Evolutionary conservation across 2,113 vertebrate genomes (phyloP).

Genomic region (Varanus salvator): DNA sequence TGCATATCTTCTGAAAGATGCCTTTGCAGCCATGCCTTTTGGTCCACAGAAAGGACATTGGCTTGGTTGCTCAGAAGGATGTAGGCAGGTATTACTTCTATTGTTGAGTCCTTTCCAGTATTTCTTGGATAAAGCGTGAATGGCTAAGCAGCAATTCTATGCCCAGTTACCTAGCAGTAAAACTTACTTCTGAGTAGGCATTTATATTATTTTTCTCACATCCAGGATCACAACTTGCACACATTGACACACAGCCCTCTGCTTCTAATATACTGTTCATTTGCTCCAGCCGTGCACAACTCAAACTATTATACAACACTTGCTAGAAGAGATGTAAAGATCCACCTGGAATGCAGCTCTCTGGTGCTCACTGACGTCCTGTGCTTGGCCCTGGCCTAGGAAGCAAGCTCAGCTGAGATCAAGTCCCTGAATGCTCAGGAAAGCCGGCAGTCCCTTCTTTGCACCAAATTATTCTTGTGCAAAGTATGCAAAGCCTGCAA

Average conservation of each 20-base stretch:
- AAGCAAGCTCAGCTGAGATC: too few species aligned
- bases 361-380: too few species aligned
- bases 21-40: not conserved
- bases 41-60: not conserved
- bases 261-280: not conserved
- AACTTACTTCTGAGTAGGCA: too few species aligned
- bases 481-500: too few species aligned
- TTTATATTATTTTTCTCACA: not conserved
- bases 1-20: not conserved
- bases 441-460: too few species aligned
- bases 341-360: too few species aligned
- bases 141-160: too few species aligned
- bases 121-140: not conserved
- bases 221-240: not conserved
- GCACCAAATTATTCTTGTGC: too few species aligned
- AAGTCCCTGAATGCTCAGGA: too few species aligned
- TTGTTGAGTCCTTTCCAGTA: not conserved
- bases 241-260: not conserved
- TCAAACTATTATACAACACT: not conserved
- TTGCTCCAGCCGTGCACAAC: not conserved
- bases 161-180: too few species aligned
- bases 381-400: too few species aligned
- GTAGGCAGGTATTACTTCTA: accelerated
- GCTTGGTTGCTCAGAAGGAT: not conserved
- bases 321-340: too few species aligned